Evolutionary conservation across 1,140 invertebrate genomes (phyloP).

Genomic region (Varroa destructor): DNA sequence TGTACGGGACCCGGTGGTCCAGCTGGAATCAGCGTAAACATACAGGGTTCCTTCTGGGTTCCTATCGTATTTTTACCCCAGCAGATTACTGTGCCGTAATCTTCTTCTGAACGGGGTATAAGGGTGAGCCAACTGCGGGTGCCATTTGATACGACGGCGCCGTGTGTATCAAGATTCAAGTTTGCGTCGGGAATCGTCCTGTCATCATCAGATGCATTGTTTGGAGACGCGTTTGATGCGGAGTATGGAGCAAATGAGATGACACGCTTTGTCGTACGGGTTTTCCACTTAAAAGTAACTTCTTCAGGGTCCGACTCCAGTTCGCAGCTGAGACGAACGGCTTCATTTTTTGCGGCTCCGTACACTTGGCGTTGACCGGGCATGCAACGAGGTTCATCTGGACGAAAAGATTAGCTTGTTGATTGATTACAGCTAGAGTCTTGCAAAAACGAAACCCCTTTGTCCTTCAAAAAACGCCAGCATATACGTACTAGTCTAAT

Average conservation of each 20-base stretch:
- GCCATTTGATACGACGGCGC: slow-evolving; percentile 30
- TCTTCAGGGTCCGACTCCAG: slow-evolving; percentile 62
- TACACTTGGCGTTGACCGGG: slow-evolving; percentile 51
- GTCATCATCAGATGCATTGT: slow-evolving; percentile 33
- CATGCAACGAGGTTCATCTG: slow-evolving; percentile 52
- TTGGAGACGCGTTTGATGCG: slow-evolving; percentile 30
- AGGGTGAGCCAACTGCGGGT: slow-evolving; percentile 33
- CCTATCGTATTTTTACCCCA: slow-evolving; percentile 35
- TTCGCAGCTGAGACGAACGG: slow-evolving; percentile 61
- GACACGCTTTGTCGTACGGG: slow-evolving; percentile 33
- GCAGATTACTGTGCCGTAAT: slow-evolving; percentile 37
- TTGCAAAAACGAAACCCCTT: too few species aligned
- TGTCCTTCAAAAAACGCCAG: too few species aligned
- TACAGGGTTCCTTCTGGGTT: slow-evolving; percentile 35
- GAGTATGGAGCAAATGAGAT: slow-evolving; percentile 28
- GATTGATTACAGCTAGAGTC: slow-evolving; percentile 13
- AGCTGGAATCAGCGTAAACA: slow-evolving; percentile 35
- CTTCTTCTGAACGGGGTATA: slow-evolving; percentile 33
- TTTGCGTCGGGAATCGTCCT: slow-evolving; percentile 34
- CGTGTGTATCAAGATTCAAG: neutral
- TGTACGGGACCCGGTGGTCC: slow-evolving; percentile 35
- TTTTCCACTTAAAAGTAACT: slow-evolving; percentile 36
- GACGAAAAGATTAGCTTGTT: slow-evolving; percentile 34
- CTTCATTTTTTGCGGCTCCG: slow-evolving; percentile 69
- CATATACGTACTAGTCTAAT: too few species aligned